phyloP scores from a whole-genome alignment of 2,113 vertebrate species.

The Notechis scutatus region DNA sequence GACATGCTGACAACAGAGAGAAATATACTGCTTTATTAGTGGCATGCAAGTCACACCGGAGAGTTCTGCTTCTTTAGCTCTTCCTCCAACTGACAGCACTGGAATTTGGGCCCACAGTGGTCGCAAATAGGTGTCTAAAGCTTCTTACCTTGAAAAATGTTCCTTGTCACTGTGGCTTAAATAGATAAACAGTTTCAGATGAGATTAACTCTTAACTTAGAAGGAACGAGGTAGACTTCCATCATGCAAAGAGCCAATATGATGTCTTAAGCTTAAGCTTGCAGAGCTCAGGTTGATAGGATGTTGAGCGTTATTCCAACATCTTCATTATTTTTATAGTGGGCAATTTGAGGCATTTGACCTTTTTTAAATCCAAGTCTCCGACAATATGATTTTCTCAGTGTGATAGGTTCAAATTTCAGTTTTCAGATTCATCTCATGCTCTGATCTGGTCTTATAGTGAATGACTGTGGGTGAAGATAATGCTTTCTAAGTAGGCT shows the following conservation, averaged over 20 bases:
- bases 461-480: not conserved
- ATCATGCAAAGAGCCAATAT: slow-evolving; percentile 18
- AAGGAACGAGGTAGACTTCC: slow-evolving; percentile 27
- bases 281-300: not conserved
- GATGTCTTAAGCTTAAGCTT: slow-evolving; percentile 1
- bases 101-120: slow-evolving; percentile 42
- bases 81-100: not conserved
- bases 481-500: not conserved
- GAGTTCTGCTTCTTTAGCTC: slow-evolving; percentile 18
- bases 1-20: slow-evolving; percentile 50
- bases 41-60: slow-evolving; percentile 28
- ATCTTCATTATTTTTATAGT: not conserved
- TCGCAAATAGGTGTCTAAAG: slow-evolving; percentile 38
- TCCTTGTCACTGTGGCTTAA: slow-evolving; percentile 42
- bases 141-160: slow-evolving; percentile 32
- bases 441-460: slow-evolving; percentile 22
- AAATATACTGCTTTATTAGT: slow-evolving; percentile 27
- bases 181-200: slow-evolving; percentile 51
- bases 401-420: slow-evolving; percentile 27
- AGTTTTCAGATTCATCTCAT: slow-evolving; percentile 26
- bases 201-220: slow-evolving; percentile 40
- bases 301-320: not conserved
- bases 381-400: not conserved
- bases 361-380: slow-evolving; percentile 22
- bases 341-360: slow-evolving; percentile 20